Evolutionary conservation across 2,797 vertebrate genomes (phyloP).

Genomic region (Uromys caudimaculatus): DNA sequence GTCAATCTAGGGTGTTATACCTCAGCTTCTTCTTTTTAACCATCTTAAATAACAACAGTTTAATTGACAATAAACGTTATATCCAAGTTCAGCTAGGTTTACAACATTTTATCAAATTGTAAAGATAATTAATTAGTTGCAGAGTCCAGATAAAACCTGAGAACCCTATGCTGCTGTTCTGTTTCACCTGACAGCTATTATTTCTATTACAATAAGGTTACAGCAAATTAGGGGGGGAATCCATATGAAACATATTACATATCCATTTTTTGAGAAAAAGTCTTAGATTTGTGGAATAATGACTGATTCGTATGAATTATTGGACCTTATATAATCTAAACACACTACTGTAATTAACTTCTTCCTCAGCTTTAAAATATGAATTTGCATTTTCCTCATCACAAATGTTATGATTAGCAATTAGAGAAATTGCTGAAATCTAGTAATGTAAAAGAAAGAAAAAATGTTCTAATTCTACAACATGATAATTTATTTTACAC

Average conservation of each 20-base stretch:
- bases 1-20: neutral
- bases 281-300: neutral
- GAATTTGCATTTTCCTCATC: neutral
- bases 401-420: neutral
- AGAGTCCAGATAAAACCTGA: neutral
- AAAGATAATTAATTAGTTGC: neutral
- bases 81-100: neutral
- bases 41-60: constrained; percentile 17
- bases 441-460: neutral
- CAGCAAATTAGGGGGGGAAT: neutral
- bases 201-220: neutral
- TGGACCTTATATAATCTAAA: neutral
- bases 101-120: neutral
- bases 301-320: neutral
- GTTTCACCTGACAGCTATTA: neutral
- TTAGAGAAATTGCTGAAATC: constrained; percentile 35
- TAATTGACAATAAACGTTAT: neutral
- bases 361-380: constrained; percentile 11
- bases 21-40: neutral
- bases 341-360: neutral
- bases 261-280: neutral
- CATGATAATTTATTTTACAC: neutral
- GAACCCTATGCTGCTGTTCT: neutral
- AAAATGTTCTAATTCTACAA: neutral
- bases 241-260: neutral